These are phyloP conservation scores for Bombus haemorrhoidalis DNA, from an alignment of 1,140 invertebrate species.

Conservation along the genomic window DNA sequence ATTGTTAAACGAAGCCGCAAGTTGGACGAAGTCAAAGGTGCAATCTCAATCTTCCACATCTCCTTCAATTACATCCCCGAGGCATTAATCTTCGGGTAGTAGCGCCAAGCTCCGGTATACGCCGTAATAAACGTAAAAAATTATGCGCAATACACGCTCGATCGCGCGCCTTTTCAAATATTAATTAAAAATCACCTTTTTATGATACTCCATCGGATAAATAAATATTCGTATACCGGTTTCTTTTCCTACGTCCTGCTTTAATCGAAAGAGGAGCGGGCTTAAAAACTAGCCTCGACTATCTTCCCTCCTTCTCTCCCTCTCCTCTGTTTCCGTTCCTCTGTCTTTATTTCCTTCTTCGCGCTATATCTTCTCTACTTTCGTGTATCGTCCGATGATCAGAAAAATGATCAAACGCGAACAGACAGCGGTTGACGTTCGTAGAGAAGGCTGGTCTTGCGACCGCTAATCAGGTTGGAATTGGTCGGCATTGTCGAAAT, in stretches of 20 bases:
- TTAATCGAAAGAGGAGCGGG: too few relatives aligned
- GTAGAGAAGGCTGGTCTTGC: neutral
- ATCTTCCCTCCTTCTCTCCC: too few relatives aligned
- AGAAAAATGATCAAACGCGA: neutral
- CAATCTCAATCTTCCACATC: slow-evolving; percentile 48
- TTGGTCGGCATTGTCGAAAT: slow-evolving; percentile 28
- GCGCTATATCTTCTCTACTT: too few relatives aligned
- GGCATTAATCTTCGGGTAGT: slow-evolving; percentile 37
- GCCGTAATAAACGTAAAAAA: neutral
- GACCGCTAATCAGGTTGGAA: slow-evolving; percentile 29
- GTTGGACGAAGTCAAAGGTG: slow-evolving; percentile 40
- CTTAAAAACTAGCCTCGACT: rapidly evolving
- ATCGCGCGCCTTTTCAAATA: neutral
- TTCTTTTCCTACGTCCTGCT: too few relatives aligned
- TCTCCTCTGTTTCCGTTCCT: rapidly evolving
- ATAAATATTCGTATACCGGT: too few relatives aligned
- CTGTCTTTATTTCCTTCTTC: neutral
- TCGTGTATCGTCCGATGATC: neutral
- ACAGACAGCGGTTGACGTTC: neutral
- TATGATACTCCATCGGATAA: too few relatives aligned
- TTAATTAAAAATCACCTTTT: neutral
- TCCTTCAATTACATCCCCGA: slow-evolving; percentile 41
- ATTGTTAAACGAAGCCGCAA: slow-evolving; percentile 40
- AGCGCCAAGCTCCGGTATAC: neutral
- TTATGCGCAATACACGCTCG: neutral